Conservation (phyloP, 2,113 vertebrate genomes). For the Muscicapa adusta region DNA sequence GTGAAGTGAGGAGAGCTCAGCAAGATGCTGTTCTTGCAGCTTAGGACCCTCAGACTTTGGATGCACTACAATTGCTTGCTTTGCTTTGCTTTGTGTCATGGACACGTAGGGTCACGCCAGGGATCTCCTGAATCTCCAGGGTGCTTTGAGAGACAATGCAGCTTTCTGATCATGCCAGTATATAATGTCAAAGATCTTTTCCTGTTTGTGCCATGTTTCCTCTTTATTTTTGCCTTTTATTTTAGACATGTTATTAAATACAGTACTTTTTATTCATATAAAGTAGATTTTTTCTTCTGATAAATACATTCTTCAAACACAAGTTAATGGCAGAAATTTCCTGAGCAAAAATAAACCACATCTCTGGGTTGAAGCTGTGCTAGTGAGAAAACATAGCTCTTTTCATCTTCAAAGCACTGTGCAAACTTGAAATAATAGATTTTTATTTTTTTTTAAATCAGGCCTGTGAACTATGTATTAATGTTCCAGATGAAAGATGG, state of each 20-base stretch:
- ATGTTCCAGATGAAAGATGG: conserved; percentile 43
- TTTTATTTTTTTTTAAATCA: background rate
- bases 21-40: background rate
- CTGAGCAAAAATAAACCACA: conserved; percentile 34
- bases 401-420: conserved; percentile 62
- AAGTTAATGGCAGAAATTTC: conserved; percentile 35
- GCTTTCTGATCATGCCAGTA: background rate
- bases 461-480: background rate
- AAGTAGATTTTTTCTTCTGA: conserved; percentile 16
- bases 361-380: conserved; percentile 1
- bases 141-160: conserved; percentile 27
- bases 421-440: conserved; percentile 38
- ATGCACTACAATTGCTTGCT: background rate
- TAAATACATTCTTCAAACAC: conserved; percentile 36
- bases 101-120: background rate
- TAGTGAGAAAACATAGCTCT: conserved; percentile 21
- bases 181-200: background rate
- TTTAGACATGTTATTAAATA: background rate
- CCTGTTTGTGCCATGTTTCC: background rate
- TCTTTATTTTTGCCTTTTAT: background rate
- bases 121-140: background rate
- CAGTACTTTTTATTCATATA: conserved; percentile 4
- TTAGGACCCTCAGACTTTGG: background rate
- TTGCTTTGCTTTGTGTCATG: background rate
- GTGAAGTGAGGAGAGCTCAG: background rate